Conservation (phyloP, 2,113 vertebrate genomes). For the Solenodon paradoxus region DNA sequence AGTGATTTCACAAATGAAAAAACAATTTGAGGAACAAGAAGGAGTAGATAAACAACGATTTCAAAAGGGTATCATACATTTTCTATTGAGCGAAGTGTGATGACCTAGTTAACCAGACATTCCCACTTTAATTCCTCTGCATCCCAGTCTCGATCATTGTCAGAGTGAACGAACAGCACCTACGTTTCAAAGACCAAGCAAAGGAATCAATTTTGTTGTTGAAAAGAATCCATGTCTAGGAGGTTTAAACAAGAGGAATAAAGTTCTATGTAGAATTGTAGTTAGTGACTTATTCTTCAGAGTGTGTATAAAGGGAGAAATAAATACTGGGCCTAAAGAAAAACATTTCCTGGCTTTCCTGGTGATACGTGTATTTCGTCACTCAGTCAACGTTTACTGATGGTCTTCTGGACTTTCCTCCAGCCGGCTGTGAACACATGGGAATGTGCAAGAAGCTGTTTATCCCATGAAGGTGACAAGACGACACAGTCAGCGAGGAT, state of each 20-base stretch:
- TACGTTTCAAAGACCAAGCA: neutral
- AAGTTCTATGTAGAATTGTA: neutral
- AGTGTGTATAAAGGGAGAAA: neutral
- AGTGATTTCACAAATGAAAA: neutral
- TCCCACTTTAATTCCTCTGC: neutral
- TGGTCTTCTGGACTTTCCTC: accelerated
- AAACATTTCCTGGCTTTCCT: neutral
- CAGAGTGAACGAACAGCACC: neutral
- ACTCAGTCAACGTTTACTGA: neutral
- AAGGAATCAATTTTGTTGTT: neutral
- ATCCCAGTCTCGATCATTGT: neutral
- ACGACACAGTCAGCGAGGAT: neutral
- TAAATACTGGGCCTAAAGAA: neutral
- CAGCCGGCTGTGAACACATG: neutral
- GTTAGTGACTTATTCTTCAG: neutral
- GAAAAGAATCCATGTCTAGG: neutral
- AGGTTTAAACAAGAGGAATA: neutral
- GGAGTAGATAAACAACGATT: neutral
- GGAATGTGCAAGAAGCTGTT: neutral
- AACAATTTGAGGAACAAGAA: neutral
- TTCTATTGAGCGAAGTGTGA: neutral
- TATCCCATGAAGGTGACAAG: neutral
- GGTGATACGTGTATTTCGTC: neutral
- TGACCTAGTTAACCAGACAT: neutral
- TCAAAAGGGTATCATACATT: neutral